Conservation (phyloP, 1,140 invertebrate genomes). For the Thalassaphorura encarpata region DNA sequence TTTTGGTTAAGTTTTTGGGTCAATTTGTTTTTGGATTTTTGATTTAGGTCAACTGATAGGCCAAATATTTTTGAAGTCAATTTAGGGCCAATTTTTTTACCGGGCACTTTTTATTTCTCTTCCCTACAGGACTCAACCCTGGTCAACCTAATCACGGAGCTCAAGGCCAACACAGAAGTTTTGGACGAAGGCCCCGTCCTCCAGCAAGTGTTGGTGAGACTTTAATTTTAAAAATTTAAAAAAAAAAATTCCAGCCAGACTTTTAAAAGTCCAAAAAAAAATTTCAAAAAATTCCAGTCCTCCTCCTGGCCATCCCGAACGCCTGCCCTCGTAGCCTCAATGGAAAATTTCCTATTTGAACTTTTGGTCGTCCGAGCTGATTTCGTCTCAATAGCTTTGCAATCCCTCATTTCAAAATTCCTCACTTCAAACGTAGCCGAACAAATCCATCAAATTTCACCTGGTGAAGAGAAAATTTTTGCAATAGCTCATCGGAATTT, state of each 20-base stretch:
- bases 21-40: not conserved
- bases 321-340: conserved; percentile 30
- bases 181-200: conserved; percentile 34
- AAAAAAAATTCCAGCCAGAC: no score
- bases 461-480: conserved; percentile 41
- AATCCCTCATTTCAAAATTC: conserved; percentile 19
- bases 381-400: conserved; percentile 17
- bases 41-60: no score
- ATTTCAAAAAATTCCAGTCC: not conserved
- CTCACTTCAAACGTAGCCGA: conserved; percentile 32
- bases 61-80: no score
- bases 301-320: conserved; percentile 18
- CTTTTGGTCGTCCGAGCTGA: conserved; percentile 16
- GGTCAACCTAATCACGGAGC: conserved; percentile 28
- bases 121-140: conserved; percentile 32
- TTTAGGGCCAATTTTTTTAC: no score
- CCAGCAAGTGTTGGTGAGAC: conserved; percentile 33
- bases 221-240: not conserved
- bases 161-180: conserved; percentile 32
- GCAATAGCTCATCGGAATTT: conserved; percentile 48
- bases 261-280: no score
- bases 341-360: conserved; percentile 19
- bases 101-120: conserved; percentile 1
- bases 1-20: not conserved
- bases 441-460: conserved; percentile 40